phyloP scores from a whole-genome alignment of 1,140 invertebrate species.

The Araneus ventricosus region DNA sequence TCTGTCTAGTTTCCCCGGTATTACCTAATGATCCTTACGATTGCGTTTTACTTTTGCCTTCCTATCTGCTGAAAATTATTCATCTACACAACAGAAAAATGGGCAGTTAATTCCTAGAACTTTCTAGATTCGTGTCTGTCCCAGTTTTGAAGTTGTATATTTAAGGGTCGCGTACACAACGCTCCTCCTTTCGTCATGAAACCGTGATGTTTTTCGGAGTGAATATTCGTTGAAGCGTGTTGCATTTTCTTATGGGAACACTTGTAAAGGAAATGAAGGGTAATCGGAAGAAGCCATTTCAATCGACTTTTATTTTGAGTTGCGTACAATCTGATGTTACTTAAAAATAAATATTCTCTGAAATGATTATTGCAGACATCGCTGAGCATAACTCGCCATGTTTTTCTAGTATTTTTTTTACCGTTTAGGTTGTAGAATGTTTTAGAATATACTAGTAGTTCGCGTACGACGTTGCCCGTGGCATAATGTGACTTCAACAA shows the following conservation, averaged over 20 bases:
- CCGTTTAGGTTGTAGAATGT: too few species aligned
- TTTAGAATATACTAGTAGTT: too few species aligned
- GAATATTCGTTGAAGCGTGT: not conserved
- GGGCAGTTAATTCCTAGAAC: not conserved
- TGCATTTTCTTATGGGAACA: not conserved
- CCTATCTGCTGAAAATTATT: not conserved
- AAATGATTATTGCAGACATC: too few species aligned
- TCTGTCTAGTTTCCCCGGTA: not conserved
- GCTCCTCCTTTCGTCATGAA: not conserved
- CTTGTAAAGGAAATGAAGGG: conserved; percentile 1
- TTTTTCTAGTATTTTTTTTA: too few species aligned
- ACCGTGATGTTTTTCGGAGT: not conserved
- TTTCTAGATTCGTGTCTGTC: not conserved
- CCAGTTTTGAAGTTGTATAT: not conserved
- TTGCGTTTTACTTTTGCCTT: not conserved
- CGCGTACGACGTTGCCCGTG: too few species aligned
- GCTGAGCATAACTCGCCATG: too few species aligned
- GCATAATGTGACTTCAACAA: too few species aligned
- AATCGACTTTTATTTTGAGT: not conserved
- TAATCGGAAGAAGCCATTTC: not conserved
- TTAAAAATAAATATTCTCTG: too few species aligned
- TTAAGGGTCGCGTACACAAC: not conserved
- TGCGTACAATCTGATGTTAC: too few species aligned
- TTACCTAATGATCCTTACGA: not conserved
- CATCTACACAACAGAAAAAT: not conserved